phyloP scores from a whole-genome alignment of 2,888 invertebrate species.

The Perizoma affinitatum region DNA sequence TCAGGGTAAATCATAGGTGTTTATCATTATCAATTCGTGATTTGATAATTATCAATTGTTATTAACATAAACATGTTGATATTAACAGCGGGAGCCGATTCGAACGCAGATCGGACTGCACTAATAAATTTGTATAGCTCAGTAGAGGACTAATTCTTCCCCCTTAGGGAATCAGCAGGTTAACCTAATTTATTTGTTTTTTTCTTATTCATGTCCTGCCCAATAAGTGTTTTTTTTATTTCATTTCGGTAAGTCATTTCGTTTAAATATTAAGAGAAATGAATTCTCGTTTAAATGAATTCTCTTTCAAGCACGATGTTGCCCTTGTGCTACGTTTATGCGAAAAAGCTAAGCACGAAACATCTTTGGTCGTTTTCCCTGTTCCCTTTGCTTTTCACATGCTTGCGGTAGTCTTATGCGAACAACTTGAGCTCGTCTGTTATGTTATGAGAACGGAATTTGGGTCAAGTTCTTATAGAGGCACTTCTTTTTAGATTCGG shows the following conservation, averaged over 20 bases:
- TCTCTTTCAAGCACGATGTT: constrained; percentile 23
- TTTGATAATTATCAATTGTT: no score
- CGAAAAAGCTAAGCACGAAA: constrained; percentile 16
- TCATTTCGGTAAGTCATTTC: constrained; percentile 6
- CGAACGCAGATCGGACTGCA: no score
- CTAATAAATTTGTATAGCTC: no score
- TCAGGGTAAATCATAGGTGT: no score
- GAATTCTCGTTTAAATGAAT: constrained; percentile 12
- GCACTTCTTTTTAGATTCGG: neutral
- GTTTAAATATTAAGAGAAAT: constrained; percentile 12
- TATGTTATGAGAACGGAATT: constrained; percentile 14
- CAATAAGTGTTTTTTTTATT: no score
- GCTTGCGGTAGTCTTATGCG: constrained; percentile 12
- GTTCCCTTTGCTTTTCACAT: constrained; percentile 15
- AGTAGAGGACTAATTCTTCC: no score
- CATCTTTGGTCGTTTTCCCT: constrained; percentile 14
- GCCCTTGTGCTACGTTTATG: constrained; percentile 29
- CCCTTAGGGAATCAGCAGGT: no score
- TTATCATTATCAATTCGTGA: no score
- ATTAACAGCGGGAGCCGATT: no score
- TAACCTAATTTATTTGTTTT: constrained; percentile 3
- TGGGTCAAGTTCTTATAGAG: constrained; percentile 10
- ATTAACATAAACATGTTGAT: no score
- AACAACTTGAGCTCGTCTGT: constrained; percentile 5
- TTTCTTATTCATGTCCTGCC: neutral